These are phyloP conservation scores for Mesochorus sp. DNA, from an alignment of 2,888 invertebrate species.

Conservation along the genomic window DNA sequence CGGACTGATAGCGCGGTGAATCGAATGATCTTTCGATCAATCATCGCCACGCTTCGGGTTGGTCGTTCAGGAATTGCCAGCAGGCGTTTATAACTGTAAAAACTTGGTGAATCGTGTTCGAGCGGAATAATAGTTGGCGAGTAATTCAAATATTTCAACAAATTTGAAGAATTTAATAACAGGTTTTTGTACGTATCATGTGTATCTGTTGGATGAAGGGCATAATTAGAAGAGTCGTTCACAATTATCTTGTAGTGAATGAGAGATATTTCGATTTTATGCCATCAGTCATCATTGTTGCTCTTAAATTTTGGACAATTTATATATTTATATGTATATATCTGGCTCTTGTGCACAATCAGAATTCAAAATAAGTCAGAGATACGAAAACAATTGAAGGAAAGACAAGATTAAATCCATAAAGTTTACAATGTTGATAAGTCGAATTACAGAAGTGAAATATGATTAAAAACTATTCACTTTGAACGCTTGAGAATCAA, in stretches of 20 bases:
- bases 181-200: no score
- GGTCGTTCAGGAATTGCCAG: neutral
- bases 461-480: slow-evolving; percentile 66
- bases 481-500: slow-evolving; percentile 50
- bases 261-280: no score
- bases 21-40: slow-evolving; percentile 59
- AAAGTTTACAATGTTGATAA: slow-evolving; percentile 43
- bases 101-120: neutral
- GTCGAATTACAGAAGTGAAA: slow-evolving; percentile 65
- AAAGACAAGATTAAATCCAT: slow-evolving; percentile 62
- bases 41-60: slow-evolving; percentile 28
- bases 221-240: no score
- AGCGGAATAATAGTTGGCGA: neutral
- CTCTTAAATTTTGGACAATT: no score
- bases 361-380: no score
- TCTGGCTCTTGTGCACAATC: no score
- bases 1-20: slow-evolving; percentile 39
- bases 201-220: no score
- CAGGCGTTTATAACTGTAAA: neutral
- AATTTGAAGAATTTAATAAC: no score
- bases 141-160: neutral
- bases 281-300: no score
- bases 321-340: no score
- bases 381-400: slow-evolving; percentile 46
- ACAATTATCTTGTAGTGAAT: no score